A percentile compares a stretch with the other conserved stretches of the same genome.
phyloP scores from a whole-genome alignment of 2,888 invertebrate genomes.

The Eupelmus urozonus region DNA sequence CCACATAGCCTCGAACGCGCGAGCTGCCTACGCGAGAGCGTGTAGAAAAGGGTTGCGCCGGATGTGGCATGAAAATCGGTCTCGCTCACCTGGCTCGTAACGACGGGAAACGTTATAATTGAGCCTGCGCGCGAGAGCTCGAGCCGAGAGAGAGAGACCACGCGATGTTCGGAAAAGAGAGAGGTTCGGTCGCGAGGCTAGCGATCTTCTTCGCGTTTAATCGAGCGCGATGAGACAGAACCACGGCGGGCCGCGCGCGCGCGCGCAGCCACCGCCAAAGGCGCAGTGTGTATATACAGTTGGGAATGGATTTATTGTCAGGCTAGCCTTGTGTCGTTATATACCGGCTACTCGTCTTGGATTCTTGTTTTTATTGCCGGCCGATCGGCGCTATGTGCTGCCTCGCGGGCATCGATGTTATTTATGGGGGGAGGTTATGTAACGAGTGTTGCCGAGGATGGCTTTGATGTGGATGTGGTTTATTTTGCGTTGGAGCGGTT shows the following conservation, averaged over 20 bases:
- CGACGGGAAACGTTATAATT: conserved; percentile 73
- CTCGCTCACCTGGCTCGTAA: conserved; percentile 74
- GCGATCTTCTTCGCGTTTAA: conserved; percentile 65
- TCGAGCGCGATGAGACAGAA: conserved; percentile 67
- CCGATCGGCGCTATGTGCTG: no score
- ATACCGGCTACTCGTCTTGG: no score
- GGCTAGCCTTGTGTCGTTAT: background rate
- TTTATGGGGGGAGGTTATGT: no score
- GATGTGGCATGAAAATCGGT: conserved; percentile 74
- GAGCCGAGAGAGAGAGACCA: background rate
- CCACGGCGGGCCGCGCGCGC: conserved; percentile 35
- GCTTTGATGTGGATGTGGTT: no score
- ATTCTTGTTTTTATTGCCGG: no score
- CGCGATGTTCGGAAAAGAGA: background rate
- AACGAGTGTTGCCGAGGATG: no score
- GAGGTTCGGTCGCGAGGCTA: conserved; percentile 2
- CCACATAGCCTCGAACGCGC: no score
- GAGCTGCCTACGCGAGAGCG: no score
- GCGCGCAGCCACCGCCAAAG: conserved; percentile 13
- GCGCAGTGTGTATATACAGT: no score
- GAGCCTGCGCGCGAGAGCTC: background rate
- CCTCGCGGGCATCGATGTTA: no score
- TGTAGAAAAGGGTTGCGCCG: conserved; percentile 59
- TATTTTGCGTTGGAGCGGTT: no score
- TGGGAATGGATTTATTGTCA: background rate